Evolutionary conservation across 1,140 invertebrate genomes (phyloP), one percentile per base, ranked within the genome.

Genomic region (Portunus trituberculatus): DNA sequence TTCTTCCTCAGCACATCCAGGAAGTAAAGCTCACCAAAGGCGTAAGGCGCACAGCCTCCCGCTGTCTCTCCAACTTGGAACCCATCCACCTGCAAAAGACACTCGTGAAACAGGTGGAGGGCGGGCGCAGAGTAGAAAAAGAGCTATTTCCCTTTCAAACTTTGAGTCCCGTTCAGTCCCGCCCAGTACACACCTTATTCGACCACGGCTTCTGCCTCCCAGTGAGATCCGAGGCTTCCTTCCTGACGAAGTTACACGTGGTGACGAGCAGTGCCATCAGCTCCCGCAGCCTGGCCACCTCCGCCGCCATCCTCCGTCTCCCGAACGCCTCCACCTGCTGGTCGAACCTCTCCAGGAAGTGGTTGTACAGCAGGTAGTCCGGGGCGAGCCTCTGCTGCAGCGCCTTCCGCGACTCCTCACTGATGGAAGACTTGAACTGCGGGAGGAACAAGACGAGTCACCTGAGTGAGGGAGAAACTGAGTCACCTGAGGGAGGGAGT

Each of bases 361-460:
- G 91, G 10, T 88, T 28, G 95, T 96, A 96, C 10, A 96, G 46
- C 46, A 92, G 93, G 84, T 91, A 95, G 84, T 96, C 96, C 48
- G 88, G 93, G n/a, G 31, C 59, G 29, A 96, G 93, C 45, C 93
- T 94, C n/a, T 45, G 29, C 32, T 29, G 39, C 28, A 96, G 83
- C 10, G 20, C 28, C 59, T 29, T 25, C n/a, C 90, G 59, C 28
- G 87, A 20, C 39, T 45, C 67, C 12, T 12, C 67, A 46, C 45
- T 93, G 10, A 67, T 39, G 25, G 67, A 28, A 45, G 87, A 52
- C 83, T 87, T 86, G 83, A 87, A 92, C 94, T 95, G 16, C n/a
- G 32, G 12, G 32, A 92, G 28, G 82, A 87, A 14, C 52, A 59
- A 20, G 8, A 59, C 6, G 39, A 20, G 52, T 59, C 52, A 59